Evolutionary conservation across 1,140 invertebrate genomes (phyloP), one percentile per base, ranked within the genome.

Genomic region (Drosophila mayri): DNA sequence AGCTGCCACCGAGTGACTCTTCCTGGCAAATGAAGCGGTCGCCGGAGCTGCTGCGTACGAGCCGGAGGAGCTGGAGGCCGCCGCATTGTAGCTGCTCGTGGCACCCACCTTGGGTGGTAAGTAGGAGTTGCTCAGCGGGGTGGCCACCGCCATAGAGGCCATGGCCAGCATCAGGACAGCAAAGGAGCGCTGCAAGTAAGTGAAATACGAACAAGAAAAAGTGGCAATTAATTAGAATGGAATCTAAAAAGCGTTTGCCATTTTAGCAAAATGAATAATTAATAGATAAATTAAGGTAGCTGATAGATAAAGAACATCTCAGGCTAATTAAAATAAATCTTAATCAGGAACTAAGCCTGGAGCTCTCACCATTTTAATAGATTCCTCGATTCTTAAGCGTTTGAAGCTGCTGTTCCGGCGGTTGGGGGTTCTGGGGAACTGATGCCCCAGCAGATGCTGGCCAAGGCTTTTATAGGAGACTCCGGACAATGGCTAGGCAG

Each of bases 391-490:
- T n/a, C 14, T 11, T 5, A 30, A 32, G 16, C 43, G 18, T 70
- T 65, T 47, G 37, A 32, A 50, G 72, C 63, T 68, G 78, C 54
- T 79, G 52, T 52, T 47, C 41, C 59, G 63, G 58, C 65, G 43
- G n/a, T 35, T 40, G 37, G 20, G 37, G 60, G 6, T 37, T 43
- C 14, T 72, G 16, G 20, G 37, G 18, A 68, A 86, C 78, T 85
- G 82, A 78, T 80, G 80, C 70, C 55, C 44, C 30, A 47, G 44
- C 12, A 41, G 63, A 22, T 28, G 55, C n/a, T 74, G 60, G 25
- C 49, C 67, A 43, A 61, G 59, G 81, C 73, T 85, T 85, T 86
- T 85, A 85, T 85, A 85, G 82, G 63, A 54, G 61, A 44, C 32
- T 18, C 50, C 71, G 49, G n/a, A 66, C 82, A 85, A 80, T 68